Conservation (phyloP, 2,888 invertebrate genomes). For the Eupithecia dodoneata region DNA sequence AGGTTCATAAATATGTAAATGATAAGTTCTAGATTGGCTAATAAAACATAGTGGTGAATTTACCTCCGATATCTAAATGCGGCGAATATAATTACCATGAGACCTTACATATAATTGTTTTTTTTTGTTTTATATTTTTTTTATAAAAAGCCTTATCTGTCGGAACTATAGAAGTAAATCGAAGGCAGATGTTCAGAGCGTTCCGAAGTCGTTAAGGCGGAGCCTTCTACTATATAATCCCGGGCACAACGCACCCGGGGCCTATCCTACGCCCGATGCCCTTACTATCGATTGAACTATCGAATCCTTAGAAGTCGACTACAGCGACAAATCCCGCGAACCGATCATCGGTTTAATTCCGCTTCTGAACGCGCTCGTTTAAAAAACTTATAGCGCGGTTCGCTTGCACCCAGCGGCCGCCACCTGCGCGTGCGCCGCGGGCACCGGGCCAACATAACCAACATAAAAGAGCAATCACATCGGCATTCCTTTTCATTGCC, state of each 20-base stretch:
- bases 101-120: conserved; percentile 27
- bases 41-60: conserved; percentile 24
- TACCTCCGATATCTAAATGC: conserved; percentile 28
- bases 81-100: conserved; percentile 20
- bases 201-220: conserved; percentile 14
- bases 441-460: conserved; percentile 1
- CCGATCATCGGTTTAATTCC: background rate
- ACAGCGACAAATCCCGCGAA: background rate
- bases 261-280: conserved; percentile 24
- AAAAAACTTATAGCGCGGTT: background rate
- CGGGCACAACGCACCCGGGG: background rate
- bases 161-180: conserved; percentile 32
- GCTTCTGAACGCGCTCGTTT: conserved; percentile 8
- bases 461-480: conserved; percentile 29
- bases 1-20: too few species aligned
- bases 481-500: conserved; percentile 19
- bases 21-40: background rate
- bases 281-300: background rate
- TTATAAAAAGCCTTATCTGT: conserved; percentile 37
- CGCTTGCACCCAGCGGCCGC: background rate
- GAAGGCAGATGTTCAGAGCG: conserved; percentile 28
- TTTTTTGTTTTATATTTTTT: conserved; percentile 38
- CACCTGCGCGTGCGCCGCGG: background rate
- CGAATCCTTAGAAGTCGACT: background rate
- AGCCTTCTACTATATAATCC: conserved; percentile 11